phyloP scores from a whole-genome alignment of 2,888 invertebrate species.

The Athalia cordata region DNA sequence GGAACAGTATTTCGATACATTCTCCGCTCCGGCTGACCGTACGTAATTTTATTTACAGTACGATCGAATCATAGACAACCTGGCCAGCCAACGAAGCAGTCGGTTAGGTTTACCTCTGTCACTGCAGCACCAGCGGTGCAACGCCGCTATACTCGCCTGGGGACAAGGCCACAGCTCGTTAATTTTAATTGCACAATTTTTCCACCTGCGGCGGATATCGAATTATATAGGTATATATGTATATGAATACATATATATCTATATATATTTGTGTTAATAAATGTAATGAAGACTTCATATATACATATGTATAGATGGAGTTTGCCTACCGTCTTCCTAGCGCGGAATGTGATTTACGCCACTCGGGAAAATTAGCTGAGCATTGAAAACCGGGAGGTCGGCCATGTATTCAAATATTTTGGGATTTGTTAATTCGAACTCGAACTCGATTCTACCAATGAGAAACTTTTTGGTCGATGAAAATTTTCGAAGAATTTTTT shows the following conservation, averaged over 20 bases:
- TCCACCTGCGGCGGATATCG: slow-evolving; percentile 13
- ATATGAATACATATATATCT: not conserved
- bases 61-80: slow-evolving; percentile 21
- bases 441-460: too few species aligned
- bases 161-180: slow-evolving; percentile 29
- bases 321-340: too few species aligned
- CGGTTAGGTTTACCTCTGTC: slow-evolving; percentile 8
- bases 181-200: slow-evolving; percentile 43
- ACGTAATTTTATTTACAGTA: slow-evolving; percentile 30
- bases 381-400: too few species aligned
- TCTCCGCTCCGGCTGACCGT: slow-evolving; percentile 30
- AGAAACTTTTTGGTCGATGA: too few species aligned
- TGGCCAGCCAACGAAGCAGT: not conserved
- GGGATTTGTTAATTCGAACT: too few species aligned
- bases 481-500: too few species aligned
- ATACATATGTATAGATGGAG: too few species aligned
- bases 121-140: not conserved
- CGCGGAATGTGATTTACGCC: too few species aligned
- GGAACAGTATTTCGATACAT: slow-evolving; percentile 10
- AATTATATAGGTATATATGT: slow-evolving; percentile 20
- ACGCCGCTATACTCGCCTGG: slow-evolving; percentile 3
- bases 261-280: too few species aligned
- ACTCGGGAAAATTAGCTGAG: too few species aligned
- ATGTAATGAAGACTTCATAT: too few species aligned
- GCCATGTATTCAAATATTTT: too few species aligned